Evolutionary conservation across 2,113 vertebrate species (phyloP).

Genomic region (Lycaon pictus): DNA sequence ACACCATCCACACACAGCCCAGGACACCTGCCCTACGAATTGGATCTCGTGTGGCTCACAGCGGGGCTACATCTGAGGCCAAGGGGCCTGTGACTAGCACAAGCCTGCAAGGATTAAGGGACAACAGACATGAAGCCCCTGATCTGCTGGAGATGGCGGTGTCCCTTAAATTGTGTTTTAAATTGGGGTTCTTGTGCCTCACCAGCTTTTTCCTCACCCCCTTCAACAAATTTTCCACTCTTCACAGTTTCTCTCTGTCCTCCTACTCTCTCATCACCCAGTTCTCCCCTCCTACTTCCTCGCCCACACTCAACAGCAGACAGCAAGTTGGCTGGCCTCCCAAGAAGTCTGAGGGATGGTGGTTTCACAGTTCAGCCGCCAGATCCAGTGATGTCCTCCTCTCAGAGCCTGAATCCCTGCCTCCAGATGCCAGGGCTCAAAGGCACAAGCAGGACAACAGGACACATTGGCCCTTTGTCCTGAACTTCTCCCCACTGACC

Average conservation of each 20-base stretch:
- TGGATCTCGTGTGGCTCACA: background rate
- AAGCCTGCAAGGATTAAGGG: background rate
- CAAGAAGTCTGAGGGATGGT: background rate
- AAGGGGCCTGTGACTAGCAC: background rate
- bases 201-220: slow-evolving; percentile 5
- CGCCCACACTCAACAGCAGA: slow-evolving; percentile 75
- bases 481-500: background rate
- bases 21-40: accelerated
- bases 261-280: slow-evolving; percentile 69
- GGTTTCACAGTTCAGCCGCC: background rate
- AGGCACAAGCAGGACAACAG: background rate
- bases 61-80: background rate
- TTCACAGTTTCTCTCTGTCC: slow-evolving; percentile 51
- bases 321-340: slow-evolving; percentile 78
- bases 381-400: background rate
- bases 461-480: accelerated
- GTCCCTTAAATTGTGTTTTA: background rate
- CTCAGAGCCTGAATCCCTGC: background rate
- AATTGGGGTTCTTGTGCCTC: slow-evolving; percentile 5
- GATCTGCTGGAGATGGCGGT: background rate
- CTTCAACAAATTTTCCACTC: slow-evolving; percentile 64
- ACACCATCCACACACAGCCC: background rate
- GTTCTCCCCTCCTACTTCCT: slow-evolving; percentile 77
- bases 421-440: background rate
- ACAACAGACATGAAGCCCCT: background rate